Base-by-base conservation (phyloP, 2,888 invertebrate species). In the Drosophila fulvimacula region DNA sequence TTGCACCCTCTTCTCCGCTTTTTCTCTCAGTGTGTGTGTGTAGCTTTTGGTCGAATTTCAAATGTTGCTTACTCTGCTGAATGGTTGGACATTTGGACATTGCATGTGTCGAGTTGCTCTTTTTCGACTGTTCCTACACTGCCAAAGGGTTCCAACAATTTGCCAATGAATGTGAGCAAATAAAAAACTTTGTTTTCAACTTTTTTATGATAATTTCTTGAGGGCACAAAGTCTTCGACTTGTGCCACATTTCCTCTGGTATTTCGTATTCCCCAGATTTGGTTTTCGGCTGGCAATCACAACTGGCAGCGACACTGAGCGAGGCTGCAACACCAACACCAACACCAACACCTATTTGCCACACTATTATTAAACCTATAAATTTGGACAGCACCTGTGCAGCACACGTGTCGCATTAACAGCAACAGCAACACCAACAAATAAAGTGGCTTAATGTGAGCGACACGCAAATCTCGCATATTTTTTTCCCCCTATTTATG, bases 61-160 rank as follows among this genome's bases (percentile, higher is more conserved):
- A 88, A 88, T 86, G 81, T 80, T 85, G 86, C 83, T 83, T 88
- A 88, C 88, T 73, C 75, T 78, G 88, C 83, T 71, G 79, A 84
- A 84, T 79, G 69, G 76, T 79, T 76, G 72, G 76, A 67, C 66
- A 76, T 56, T 73, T 41, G 42, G 52, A 65, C 65, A 42, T 64
- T 65, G 73, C 73, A 78, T 78, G 78, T 70, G 87, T 79, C 58
- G 51, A 56, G 48, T 49, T 52, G 34, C 30, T 60, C 44, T 39
- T 19, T 49, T 52, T 55, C 52, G 24, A 19, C 42, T 36, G 41
- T 60, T 41, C 21, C 30, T 42, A 42, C 27, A 15, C n/a, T 48
- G 41, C 32, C 19, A 39, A 24, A 5, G 27, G 27, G 13, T 30
- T 30, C 13, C 7, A 11, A 34, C n/a, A 21, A 46, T 30, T 30